Evolutionary conservation across 2,113 vertebrate genomes (phyloP).

Genomic region (Neofelis nebulosa): DNA sequence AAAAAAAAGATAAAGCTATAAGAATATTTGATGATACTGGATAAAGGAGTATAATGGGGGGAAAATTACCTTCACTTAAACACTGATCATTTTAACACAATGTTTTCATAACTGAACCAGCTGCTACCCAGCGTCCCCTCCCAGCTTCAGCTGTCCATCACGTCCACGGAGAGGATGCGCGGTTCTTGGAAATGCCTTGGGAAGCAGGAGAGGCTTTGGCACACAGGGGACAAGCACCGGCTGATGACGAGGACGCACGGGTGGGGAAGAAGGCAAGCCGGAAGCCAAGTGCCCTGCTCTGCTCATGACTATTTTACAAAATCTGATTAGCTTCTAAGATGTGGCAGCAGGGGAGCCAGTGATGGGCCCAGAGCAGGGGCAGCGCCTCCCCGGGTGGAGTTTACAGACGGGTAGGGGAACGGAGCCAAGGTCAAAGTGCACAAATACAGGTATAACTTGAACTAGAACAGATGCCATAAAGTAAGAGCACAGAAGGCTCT

Average conservation of each 20-base stretch:
- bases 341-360: not conserved
- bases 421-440: not conserved
- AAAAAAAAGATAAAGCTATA: not conserved
- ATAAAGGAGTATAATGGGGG: not conserved
- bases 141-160: not conserved
- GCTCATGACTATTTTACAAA: not conserved
- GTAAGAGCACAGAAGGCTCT: not conserved
- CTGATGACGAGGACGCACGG: not conserved
- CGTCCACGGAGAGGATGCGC: fast-evolving
- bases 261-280: not conserved
- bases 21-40: not conserved
- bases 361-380: not conserved
- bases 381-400: no score
- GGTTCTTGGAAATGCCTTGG: not conserved
- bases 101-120: not conserved
- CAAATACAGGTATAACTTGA: not conserved
- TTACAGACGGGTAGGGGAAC: not conserved
- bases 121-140: not conserved
- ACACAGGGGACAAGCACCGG: not conserved
- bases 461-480: not conserved
- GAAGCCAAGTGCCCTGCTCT: not conserved
- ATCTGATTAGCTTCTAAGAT: not conserved
- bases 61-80: not conserved
- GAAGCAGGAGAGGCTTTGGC: not conserved
- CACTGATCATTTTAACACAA: not conserved